phyloP scores from a whole-genome alignment of 2,113 vertebrate species.

The Cairina moschata region DNA sequence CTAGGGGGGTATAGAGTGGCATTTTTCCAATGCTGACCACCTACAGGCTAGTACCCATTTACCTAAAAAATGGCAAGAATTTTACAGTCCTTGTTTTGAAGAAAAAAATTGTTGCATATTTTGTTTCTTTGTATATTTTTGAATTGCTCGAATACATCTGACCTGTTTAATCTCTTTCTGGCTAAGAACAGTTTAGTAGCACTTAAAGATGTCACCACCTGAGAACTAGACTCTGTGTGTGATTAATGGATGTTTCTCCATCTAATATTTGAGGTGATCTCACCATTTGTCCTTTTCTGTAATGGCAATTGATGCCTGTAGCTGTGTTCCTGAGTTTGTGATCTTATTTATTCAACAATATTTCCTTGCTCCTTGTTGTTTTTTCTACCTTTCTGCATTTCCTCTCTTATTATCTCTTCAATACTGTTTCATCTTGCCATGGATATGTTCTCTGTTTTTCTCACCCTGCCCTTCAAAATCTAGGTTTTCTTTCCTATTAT shows the following conservation, averaged over 20 bases:
- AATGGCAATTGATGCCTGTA: neutral
- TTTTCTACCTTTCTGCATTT: neutral
- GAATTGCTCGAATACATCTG: neutral
- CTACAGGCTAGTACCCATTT: neutral
- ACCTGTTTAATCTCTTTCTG: neutral
- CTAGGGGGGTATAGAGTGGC: neutral
- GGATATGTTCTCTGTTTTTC: neutral
- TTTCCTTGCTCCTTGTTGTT: neutral
- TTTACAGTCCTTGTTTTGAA: neutral
- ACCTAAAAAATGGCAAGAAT: neutral
- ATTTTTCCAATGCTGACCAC: neutral
- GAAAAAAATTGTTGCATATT: fast-evolving
- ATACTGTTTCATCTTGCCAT: neutral
- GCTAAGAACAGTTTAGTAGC: neutral
- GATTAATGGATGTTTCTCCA: neutral
- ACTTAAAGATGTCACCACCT: neutral
- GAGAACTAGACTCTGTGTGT: neutral
- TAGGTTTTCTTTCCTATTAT: neutral
- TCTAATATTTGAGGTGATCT: neutral
- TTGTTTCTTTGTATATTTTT: neutral
- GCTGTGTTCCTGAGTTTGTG: neutral
- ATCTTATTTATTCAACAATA: neutral
- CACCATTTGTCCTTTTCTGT: neutral
- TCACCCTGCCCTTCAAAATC: neutral
- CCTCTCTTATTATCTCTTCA: neutral